These are phyloP conservation scores for Varanus salvator DNA, from an alignment of 2,113 vertebrate genomes.

Conservation along the genomic window DNA sequence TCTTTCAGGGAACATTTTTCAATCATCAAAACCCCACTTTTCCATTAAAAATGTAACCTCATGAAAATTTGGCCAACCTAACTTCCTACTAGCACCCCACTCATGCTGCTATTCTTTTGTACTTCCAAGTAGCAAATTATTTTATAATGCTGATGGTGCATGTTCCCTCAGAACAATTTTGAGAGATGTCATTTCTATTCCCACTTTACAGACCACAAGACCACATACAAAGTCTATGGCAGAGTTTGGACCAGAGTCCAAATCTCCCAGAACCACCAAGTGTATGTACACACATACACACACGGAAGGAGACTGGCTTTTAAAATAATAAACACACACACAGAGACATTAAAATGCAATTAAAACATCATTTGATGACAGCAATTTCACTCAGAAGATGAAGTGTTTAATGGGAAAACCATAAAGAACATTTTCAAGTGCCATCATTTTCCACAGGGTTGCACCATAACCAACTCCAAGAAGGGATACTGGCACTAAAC, in stretches of 20 bases:
- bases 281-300: neutral
- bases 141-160: neutral
- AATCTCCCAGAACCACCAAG: neutral
- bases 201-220: neutral
- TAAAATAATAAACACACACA: neutral
- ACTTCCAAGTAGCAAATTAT: neutral
- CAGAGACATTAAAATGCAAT: neutral
- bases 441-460: slow-evolving; percentile 42
- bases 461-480: slow-evolving; percentile 16
- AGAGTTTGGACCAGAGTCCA: neutral
- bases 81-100: neutral
- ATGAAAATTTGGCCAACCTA: neutral
- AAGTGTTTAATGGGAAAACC: neutral
- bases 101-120: neutral
- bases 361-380: neutral
- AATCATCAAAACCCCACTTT: neutral
- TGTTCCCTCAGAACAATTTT: neutral
- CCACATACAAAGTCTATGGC: neutral
- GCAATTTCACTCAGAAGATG: slow-evolving; percentile 22
- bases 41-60: neutral
- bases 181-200: neutral
- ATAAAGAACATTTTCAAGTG: slow-evolving; percentile 34
- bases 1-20: neutral
- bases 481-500: slow-evolving; percentile 45
- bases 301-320: neutral